Conservation (phyloP, 2,113 vertebrate genomes). For the Callipepla squamata region DNA sequence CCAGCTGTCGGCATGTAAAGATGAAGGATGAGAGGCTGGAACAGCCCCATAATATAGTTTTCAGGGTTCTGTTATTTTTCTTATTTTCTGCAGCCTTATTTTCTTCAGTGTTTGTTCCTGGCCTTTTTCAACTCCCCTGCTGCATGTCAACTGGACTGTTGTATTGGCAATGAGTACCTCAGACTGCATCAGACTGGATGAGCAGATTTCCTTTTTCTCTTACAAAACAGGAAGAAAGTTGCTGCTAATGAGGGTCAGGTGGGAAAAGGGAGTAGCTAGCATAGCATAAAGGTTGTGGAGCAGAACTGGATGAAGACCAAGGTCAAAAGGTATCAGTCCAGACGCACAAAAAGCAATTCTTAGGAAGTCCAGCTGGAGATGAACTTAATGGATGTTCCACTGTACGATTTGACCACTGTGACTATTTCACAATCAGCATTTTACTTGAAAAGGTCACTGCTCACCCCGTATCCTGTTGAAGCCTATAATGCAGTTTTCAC, state of each 20-base stretch:
- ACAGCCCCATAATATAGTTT: not conserved
- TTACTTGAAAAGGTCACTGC: slow-evolving; percentile 60
- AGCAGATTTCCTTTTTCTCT: not conserved
- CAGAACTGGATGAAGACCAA: slow-evolving; percentile 14
- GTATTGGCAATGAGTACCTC: not conserved
- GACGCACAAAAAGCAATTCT: slow-evolving; percentile 22
- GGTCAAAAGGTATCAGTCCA: slow-evolving; percentile 44
- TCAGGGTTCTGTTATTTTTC: not conserved
- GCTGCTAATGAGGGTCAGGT: slow-evolving; percentile 23
- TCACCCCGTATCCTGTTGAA: slow-evolving; percentile 43
- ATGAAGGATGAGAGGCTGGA: not conserved
- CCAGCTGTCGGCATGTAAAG: not conserved
- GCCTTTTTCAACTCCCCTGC: not conserved
- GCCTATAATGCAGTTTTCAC: not conserved
- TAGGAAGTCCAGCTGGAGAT: slow-evolving; percentile 50
- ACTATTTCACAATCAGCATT: slow-evolving; percentile 58
- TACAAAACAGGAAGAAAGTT: slow-evolving; percentile 65
- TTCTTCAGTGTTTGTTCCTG: not conserved
- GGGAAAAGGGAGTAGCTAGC: slow-evolving; percentile 54
- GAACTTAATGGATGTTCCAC: slow-evolving; percentile 36
- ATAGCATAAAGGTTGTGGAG: slow-evolving; percentile 11
- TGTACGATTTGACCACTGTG: not conserved
- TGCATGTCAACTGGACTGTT: not conserved
- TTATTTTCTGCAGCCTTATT: not conserved
- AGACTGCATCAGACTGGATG: not conserved